Base-by-base conservation (phyloP, 2,113 vertebrate genomes). In the Perca fluviatilis region DNA sequence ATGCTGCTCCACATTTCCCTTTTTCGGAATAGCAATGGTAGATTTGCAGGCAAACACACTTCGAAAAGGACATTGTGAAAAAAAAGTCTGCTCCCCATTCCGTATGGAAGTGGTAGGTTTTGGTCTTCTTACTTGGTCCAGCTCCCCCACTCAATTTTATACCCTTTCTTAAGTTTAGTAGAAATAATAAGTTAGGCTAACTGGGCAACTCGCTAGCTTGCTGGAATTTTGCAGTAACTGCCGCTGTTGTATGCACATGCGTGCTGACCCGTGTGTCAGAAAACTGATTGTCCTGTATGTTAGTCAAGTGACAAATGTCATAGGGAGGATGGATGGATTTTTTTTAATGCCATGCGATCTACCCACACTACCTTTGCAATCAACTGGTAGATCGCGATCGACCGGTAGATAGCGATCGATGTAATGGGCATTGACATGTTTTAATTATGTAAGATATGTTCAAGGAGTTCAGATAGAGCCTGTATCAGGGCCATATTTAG, bases 1-100 rank as follows among this genome's bases (percentile, higher is more conserved):
- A 25, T 82, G 68, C 57, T 5, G 8, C 74, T 80, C 50, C 57
- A 78, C 74, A 63, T 58, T 58, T 69, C 4, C 19, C 57, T 63
- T 82, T 63, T 74, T 53, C 0, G 10, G 51, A 12, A 79, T 21
- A 8, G 46, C 53, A 4, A 74, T 65, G 14, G 4, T 16, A 3
- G 57, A 51, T 12, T 70, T 25, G n/a, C 1, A 80, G 30, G 25
- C 51, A 83, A 71, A 50, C 12, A 1, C 66, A 71, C 40, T 71
- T 77, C 0, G 23, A 74, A 69, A 2, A 74, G 43, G 71, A 54
- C 57, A 62, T 40, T 3, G 21, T 43, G 33, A n/a, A 69, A 74
- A 82, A 75, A 56, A 43, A 46, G 15, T 49, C 49, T 18, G 23
- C n/a, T 36, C 66, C 74, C 16, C 74, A 66, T 21, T 76, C 50